Percentiles rank a stretch among this genome's conserved stretches.
These are phyloP conservation scores for Ophioninae sp. DNA, from an alignment of 2,888 invertebrate species.

Conservation along the genomic window DNA sequence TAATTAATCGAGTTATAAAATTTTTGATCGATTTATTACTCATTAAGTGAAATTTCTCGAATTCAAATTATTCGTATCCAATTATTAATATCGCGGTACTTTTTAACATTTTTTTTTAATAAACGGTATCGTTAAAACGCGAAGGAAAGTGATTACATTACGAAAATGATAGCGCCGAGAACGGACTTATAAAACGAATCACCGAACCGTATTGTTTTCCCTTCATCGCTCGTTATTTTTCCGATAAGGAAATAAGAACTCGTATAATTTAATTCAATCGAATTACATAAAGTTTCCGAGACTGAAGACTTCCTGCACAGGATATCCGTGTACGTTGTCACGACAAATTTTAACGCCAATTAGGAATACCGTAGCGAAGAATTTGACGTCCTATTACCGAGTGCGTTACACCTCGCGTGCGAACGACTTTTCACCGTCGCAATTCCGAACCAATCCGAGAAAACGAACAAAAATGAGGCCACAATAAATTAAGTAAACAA, in stretches of 20 bases:
- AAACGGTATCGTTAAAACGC: not conserved
- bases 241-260: not conserved
- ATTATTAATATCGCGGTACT: no score
- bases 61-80: no score
- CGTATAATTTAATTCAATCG: not conserved
- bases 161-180: not conserved
- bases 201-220: not conserved
- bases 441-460: not conserved
- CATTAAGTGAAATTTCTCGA: not conserved
- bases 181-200: not conserved
- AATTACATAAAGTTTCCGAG: not conserved
- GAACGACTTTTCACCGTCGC: constrained; percentile 9
- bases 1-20: not conserved
- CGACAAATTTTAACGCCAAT: constrained; percentile 1
- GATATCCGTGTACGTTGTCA: not conserved
- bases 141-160: not conserved
- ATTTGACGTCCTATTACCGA: not conserved
- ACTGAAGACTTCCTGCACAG: not conserved
- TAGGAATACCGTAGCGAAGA: not conserved
- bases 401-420: not conserved
- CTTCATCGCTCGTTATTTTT: not conserved
- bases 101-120: no score
- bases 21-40: not conserved
- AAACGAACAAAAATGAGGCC: not conserved
- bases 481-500: not conserved